A percentile compares a stretch with the other conserved stretches of the same genome.
Conservation (phyloP, 2,113 vertebrate species). For the Gnathonemus echidnorhynchus region DNA sequence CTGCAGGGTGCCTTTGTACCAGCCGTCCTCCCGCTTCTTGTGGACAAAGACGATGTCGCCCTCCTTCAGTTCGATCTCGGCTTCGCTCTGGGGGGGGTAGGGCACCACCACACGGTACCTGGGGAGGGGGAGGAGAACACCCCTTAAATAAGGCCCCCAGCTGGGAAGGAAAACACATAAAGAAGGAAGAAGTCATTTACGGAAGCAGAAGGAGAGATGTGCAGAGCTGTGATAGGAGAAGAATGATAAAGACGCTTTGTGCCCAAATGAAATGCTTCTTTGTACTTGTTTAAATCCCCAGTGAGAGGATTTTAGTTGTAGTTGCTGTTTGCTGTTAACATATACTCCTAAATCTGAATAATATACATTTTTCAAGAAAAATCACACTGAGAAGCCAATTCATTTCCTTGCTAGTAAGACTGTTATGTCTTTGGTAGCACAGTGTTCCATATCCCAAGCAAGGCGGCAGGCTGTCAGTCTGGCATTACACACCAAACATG, state of each 20-base stretch:
- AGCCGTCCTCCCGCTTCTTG: slow-evolving; percentile 93
- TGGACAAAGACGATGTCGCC: slow-evolving; percentile 96
- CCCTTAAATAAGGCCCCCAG: neutral
- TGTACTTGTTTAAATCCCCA: neutral
- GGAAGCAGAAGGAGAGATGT: neutral
- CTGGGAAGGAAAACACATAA: neutral
- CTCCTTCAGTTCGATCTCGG: slow-evolving; percentile 92
- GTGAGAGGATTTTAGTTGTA: neutral
- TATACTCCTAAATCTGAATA: neutral
- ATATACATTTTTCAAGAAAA: neutral
- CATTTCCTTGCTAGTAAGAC: neutral
- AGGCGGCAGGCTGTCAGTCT: neutral
- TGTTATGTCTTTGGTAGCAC: neutral
- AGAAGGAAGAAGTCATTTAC: neutral
- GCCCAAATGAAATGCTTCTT: neutral
- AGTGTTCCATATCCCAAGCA: neutral
- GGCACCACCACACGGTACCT: slow-evolving; percentile 95
- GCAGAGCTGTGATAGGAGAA: neutral
- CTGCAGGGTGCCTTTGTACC: slow-evolving; percentile 97
- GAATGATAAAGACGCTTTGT: neutral
- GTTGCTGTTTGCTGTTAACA: neutral
- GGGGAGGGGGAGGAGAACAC: slow-evolving; percentile 19
- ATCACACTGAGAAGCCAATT: neutral
- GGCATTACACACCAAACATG: neutral
- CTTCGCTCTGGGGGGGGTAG: slow-evolving; percentile 92